Conservation (phyloP, 2,113 vertebrate species). For the Entomyzon cyanotis region DNA sequence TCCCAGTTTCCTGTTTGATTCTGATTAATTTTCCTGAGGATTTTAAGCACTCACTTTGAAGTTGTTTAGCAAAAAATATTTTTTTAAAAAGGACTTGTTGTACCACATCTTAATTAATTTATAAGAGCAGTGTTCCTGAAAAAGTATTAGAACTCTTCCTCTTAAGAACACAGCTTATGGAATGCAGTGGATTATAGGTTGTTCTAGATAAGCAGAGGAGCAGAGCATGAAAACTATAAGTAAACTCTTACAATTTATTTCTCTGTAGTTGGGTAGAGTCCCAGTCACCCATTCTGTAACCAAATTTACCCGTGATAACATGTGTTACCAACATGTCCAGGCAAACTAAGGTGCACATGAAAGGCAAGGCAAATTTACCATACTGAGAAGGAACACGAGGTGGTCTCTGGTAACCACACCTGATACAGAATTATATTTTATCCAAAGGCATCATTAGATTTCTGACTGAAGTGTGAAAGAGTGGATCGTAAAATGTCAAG, state of each 20-base stretch:
- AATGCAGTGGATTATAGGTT: background rate
- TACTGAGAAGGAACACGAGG: background rate
- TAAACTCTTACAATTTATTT: background rate
- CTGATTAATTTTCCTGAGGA: background rate
- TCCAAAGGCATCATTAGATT: background rate
- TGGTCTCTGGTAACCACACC: background rate
- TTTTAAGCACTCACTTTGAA: background rate
- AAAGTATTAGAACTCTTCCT: background rate
- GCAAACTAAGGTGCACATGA: background rate
- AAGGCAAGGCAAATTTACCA: background rate
- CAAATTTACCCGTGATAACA: background rate
- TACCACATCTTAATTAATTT: background rate
- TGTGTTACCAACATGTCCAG: background rate
- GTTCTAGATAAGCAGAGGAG: background rate
- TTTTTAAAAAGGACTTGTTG: background rate
- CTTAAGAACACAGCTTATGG: background rate
- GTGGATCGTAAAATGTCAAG: background rate
- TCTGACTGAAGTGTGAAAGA: background rate
- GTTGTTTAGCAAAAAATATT: background rate
- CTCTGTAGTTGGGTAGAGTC: background rate
- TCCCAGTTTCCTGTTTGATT: background rate
- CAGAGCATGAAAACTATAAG: background rate
- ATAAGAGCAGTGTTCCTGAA: background rate
- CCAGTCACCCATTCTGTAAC: background rate
- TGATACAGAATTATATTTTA: background rate